phyloP scores from a whole-genome alignment of 2,797 vertebrate genomes.

The Botia kubotai region DNA sequence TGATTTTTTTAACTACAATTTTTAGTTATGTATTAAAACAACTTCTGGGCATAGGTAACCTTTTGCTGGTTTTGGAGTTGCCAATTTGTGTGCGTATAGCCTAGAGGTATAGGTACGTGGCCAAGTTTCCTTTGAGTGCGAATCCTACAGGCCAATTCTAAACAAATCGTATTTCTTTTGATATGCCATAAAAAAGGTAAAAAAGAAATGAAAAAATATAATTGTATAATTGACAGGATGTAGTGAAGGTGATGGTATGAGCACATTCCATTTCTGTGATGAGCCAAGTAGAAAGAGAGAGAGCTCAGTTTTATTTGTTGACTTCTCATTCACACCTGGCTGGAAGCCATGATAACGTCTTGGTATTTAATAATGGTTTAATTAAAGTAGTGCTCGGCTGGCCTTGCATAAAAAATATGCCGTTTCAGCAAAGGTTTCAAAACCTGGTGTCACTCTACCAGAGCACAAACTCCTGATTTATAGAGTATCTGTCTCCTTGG shows the following conservation, averaged over 20 bases:
- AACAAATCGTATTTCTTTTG: too few relatives aligned
- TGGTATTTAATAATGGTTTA: conserved; percentile 76
- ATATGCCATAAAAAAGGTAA: conserved; percentile 44
- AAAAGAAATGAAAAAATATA: conserved; percentile 63
- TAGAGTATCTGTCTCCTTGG: conserved; percentile 6
- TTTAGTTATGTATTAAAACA: background rate
- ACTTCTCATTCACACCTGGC: conserved; percentile 67
- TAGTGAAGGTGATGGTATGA: conserved; percentile 54
- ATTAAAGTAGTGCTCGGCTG: conserved; percentile 70
- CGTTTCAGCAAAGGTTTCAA: background rate
- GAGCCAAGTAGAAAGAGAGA: conserved; percentile 59
- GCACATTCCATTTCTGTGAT: conserved; percentile 67
- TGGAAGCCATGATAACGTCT: conserved; percentile 73
- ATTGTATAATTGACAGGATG: conserved; percentile 72
- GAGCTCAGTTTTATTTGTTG: conserved; percentile 48
- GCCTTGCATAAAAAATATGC: conserved; percentile 6
- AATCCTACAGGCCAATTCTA: too few relatives aligned
- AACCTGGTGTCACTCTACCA: background rate
- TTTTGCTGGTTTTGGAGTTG: too few relatives aligned
- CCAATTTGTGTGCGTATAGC: too few relatives aligned
- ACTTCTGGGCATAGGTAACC: background rate
- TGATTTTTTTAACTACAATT: background rate
- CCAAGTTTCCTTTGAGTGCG: too few relatives aligned
- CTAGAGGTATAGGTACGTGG: too few relatives aligned
- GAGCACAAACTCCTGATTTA: background rate